These are phyloP conservation scores for Brevimyrus niger DNA, from an alignment of 2,113 vertebrate species.

Conservation along the genomic window DNA sequence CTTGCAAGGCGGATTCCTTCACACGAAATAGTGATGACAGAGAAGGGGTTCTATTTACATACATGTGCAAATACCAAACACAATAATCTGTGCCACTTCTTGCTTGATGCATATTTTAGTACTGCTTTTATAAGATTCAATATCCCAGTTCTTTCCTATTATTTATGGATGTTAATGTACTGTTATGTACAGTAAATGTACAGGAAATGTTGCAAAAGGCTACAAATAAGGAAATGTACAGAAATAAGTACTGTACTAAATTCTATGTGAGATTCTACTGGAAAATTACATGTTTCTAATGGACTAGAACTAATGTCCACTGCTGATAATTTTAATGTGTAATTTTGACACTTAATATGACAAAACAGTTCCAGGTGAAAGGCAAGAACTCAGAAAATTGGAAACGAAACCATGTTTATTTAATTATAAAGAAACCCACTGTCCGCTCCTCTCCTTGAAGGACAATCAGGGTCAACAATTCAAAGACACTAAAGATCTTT, in stretches of 20 bases:
- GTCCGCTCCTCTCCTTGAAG: slow-evolving; percentile 17
- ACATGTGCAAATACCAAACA: background rate
- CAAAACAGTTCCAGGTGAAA: background rate
- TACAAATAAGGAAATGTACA: no score
- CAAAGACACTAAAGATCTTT: background rate
- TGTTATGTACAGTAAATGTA: no score
- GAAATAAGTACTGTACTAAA: background rate
- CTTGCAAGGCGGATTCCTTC: background rate
- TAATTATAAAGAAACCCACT: slow-evolving; percentile 44
- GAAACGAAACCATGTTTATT: slow-evolving; percentile 57
- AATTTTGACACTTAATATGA: background rate
- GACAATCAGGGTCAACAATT: background rate
- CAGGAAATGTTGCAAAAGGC: no score
- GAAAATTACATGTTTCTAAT: background rate
- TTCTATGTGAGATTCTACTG: background rate
- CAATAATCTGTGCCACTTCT: background rate
- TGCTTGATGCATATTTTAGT: background rate
- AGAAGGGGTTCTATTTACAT: background rate
- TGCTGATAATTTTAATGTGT: background rate
- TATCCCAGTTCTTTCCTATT: background rate
- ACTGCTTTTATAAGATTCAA: background rate
- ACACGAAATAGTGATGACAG: background rate
- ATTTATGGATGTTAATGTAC: background rate
- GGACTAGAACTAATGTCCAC: background rate
- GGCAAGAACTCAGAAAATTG: background rate